phyloP scores from a whole-genome alignment of 2,888 invertebrate species.

The Seladonia tumulorum region DNA sequence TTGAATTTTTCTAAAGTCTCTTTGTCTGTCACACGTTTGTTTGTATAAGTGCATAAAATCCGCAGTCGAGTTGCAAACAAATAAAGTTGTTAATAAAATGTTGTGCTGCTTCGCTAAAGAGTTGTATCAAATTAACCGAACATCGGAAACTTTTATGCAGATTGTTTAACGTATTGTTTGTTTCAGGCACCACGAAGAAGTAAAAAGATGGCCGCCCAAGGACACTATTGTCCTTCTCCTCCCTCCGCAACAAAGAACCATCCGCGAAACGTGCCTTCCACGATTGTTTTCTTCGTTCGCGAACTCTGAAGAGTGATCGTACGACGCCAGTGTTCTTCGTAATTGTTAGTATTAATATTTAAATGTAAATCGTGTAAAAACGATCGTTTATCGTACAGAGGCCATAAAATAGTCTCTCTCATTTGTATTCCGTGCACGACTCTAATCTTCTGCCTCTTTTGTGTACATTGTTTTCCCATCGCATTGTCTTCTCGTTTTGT shows the following conservation, averaged over 20 bases:
- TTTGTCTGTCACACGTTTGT: background rate
- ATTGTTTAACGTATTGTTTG: background rate
- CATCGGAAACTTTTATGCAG: background rate
- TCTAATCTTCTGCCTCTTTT: background rate
- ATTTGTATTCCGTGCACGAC: background rate
- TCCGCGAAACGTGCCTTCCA: slow-evolving; percentile 13
- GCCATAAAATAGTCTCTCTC: background rate
- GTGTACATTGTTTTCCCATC: slow-evolving; percentile 24
- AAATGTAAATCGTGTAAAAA: slow-evolving; percentile 36
- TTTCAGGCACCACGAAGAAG: slow-evolving; percentile 44
- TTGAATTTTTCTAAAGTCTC: no score
- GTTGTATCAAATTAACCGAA: no score
- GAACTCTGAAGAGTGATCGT: slow-evolving; percentile 24
- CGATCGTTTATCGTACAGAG: background rate
- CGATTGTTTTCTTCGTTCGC: slow-evolving; percentile 5
- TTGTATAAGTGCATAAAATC: background rate
- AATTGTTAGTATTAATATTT: slow-evolving; percentile 49
- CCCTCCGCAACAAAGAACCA: background rate
- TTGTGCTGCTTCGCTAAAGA: background rate
- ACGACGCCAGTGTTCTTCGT: slow-evolving; percentile 13
- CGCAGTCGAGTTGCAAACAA: background rate
- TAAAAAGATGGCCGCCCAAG: background rate
- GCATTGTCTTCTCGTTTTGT: background rate
- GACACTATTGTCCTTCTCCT: background rate
- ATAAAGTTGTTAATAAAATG: background rate